Base-by-base conservation (phyloP, 2,888 invertebrate genomes). In the Amphipoea oculea region DNA sequence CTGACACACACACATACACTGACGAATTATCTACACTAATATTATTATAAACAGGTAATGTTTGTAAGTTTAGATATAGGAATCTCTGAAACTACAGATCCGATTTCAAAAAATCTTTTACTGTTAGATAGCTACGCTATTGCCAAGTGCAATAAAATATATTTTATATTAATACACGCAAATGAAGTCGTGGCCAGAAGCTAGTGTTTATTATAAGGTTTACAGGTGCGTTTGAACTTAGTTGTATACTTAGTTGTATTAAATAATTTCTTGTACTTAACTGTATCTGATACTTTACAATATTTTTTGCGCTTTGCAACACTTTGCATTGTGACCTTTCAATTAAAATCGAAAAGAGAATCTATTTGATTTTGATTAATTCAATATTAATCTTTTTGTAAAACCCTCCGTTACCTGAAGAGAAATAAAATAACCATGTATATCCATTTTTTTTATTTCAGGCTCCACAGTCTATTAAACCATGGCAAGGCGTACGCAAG, bases 401-500 rank as follows among this genome's bases (percentile, higher is more conserved):
- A n/a, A 48, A 12, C 20, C 29, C 29, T 69, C 12, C 12, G 12
- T 51, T 69, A 69, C 48, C 29, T 36, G 23, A 51, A 69, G 29
- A 20, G 11, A 29, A 48, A 48, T 36, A 4, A 69, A 51, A 69
- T 20, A 36, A 51, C 17, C 0, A 51, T 54, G 0, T 40, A 29
- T 29, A n/a, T 23, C 7, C 14, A 40, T 42, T 62, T 65, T n/a
- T 42, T 36, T 36, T 29, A 7, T 77, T 82, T 29, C 91, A 96
- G 96, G 93, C 95, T 11, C 96, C 96, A 9, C 88, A 89, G 84
- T 94, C 94, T 17, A 85, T 90, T 14, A 86, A 89, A 79, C 92
- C 94, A 42, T 97, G 96, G 96, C 70, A 88, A 36, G 96, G 96
- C 7, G 89, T 95, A 1, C 93, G 94, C 11, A 89, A 86, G 51